phyloP scores from a whole-genome alignment of 2,797 vertebrate species.

The Molothrus ater region DNA sequence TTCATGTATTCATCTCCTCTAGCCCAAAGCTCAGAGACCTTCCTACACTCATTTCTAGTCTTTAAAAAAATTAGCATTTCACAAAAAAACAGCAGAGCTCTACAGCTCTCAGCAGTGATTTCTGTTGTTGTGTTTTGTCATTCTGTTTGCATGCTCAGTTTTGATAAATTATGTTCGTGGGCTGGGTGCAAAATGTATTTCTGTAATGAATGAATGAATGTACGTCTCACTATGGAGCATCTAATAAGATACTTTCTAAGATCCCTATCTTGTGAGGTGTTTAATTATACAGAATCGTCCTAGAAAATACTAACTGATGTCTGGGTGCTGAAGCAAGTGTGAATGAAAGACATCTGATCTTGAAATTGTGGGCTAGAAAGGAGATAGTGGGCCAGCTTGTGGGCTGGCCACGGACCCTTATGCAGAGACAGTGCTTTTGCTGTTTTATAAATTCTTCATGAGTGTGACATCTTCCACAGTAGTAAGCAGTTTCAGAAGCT shows the following conservation, averaged over 20 bases:
- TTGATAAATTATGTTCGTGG: neutral
- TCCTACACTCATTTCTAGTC: neutral
- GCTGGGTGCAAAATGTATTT: neutral
- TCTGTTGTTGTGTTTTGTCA: neutral
- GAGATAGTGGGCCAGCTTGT: neutral
- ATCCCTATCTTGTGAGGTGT: neutral
- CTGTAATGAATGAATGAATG: neutral
- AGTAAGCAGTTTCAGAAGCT: neutral
- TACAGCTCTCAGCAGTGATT: neutral
- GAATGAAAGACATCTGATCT: neutral
- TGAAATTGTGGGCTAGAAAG: neutral
- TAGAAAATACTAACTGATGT: neutral
- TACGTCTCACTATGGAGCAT: neutral
- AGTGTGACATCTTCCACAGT: neutral
- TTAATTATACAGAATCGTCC: neutral
- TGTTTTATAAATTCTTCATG: neutral
- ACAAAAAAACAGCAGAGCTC: neutral
- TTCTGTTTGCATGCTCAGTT: neutral
- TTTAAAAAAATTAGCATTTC: conserved; percentile 17
- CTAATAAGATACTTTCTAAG: neutral
- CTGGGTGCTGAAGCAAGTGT: neutral
- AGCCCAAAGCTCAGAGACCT: neutral
- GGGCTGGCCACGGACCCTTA: neutral
- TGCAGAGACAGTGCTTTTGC: neutral
- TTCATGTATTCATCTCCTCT: neutral